Conservation (phyloP, 2,888 invertebrate genomes). For the Trichopria drosophilae region DNA sequence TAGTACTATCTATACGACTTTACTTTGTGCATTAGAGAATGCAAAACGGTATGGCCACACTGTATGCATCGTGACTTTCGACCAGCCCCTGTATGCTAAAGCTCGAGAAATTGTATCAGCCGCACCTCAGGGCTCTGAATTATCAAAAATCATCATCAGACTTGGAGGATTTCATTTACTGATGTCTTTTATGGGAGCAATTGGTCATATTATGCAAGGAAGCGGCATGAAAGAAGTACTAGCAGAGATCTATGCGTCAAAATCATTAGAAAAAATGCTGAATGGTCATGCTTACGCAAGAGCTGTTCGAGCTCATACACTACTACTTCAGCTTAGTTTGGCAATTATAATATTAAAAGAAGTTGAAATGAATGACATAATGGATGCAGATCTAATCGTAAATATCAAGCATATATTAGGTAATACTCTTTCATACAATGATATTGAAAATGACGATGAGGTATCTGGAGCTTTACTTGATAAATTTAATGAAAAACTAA, state of each 20-base stretch:
- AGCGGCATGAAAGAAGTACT: conserved; percentile 34
- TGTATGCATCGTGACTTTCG: conserved; percentile 39
- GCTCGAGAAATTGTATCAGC: conserved; percentile 13
- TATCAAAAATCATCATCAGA: conserved; percentile 28
- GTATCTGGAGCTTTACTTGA: conserved; percentile 40
- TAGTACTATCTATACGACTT: no score
- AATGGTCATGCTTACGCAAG: conserved; percentile 13
- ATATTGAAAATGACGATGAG: conserved; percentile 47
- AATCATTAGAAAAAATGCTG: conserved; percentile 31
- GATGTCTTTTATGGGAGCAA: conserved; percentile 26
- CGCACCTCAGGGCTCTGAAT: conserved; percentile 25
- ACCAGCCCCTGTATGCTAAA: conserved; percentile 28
- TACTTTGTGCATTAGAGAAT: conserved; percentile 32
- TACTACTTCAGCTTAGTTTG: no score
- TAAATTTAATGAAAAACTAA: conserved; percentile 38
- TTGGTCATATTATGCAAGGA: conserved; percentile 36
- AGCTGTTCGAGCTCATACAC: conserved; percentile 26
- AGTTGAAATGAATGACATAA: conserved; percentile 41
- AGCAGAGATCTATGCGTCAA: conserved; percentile 28
- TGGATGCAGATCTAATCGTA: conserved; percentile 39
- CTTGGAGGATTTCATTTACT: conserved; percentile 44
- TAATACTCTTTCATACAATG: conserved; percentile 40
- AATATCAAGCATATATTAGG: conserved; percentile 30
- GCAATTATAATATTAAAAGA: no score
- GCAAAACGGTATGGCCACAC: conserved; percentile 14